These are phyloP conservation scores for Megaceryle alcyon DNA, from an alignment of 2,797 vertebrate genomes.

Conservation along the genomic window DNA sequence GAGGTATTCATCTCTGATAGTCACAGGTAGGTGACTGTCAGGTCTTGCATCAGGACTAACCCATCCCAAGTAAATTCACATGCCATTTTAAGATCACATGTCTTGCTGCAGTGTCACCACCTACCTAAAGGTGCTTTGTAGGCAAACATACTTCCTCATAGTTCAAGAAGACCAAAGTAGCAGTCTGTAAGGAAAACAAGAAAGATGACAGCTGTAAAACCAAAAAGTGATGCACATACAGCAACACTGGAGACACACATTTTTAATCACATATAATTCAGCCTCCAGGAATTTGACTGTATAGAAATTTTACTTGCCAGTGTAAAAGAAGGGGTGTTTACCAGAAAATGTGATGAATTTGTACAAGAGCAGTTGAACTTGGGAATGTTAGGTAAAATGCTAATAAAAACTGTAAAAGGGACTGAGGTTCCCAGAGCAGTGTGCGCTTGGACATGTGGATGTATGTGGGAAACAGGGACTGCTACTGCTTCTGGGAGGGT, in stretches of 20 bases:
- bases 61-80: not conserved
- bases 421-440: not conserved
- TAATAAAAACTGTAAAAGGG: not conserved
- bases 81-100: not conserved
- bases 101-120: not conserved
- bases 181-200: not conserved
- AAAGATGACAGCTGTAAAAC: not conserved
- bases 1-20: not conserved
- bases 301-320: not conserved
- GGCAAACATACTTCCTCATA: not conserved
- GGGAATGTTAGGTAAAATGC: not conserved
- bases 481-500: not conserved
- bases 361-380: not conserved
- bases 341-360: not conserved
- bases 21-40: not conserved
- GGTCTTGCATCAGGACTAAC: not conserved
- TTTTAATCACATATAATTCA: slow-evolving; percentile 31
- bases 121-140: slow-evolving; percentile 10
- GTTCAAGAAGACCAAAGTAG: not conserved
- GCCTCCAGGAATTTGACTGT: slow-evolving; percentile 6
- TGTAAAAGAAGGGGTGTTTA: not conserved
- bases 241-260: not conserved
- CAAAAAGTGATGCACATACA: not conserved
- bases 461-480: not conserved
- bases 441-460: not conserved